A percentile compares a stretch with the other conserved stretches of the same genome.
These are phyloP conservation scores for Maconellicoccus hirsutus DNA, from an alignment of 1,140 invertebrate species.

Conservation along the genomic window DNA sequence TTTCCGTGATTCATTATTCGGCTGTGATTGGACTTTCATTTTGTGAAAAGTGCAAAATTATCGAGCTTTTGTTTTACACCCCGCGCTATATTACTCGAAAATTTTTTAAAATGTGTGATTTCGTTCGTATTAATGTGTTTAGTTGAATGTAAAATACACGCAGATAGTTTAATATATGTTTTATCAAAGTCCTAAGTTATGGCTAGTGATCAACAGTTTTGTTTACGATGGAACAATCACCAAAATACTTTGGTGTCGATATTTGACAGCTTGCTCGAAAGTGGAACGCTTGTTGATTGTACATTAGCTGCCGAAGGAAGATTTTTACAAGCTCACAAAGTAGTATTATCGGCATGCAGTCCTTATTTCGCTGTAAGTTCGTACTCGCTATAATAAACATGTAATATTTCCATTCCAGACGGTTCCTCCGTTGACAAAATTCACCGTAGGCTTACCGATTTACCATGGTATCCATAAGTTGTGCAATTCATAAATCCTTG, in stretches of 20 bases:
- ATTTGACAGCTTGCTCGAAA: conserved; percentile 40
- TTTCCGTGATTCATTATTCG: conserved; percentile 15
- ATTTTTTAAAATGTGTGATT: conserved; percentile 8
- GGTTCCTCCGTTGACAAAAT: neutral
- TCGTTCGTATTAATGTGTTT: conserved; percentile 1
- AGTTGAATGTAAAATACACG: neutral
- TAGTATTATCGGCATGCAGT: conserved; percentile 29
- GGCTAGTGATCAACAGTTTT: conserved; percentile 39
- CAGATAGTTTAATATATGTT: neutral
- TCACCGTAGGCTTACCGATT: neutral
- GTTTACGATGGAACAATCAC: conserved; percentile 46
- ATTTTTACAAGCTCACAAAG: conserved; percentile 29
- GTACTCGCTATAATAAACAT: neutral
- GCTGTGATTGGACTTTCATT: conserved; percentile 21
- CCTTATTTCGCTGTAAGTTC: conserved; percentile 30
- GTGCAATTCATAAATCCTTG: no score
- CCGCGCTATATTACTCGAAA: neutral
- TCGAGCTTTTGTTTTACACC: conserved; percentile 20
- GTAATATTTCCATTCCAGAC: neutral
- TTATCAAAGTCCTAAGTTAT: neutral
- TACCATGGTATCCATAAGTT: no score
- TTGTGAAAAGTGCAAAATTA: conserved; percentile 20
- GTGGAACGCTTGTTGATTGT: conserved; percentile 42
- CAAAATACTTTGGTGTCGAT: conserved; percentile 42
- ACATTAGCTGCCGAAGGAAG: conserved; percentile 37